phyloP scores from a whole-genome alignment of 2,113 vertebrate genomes.

The Chloropsis hardwickii region DNA sequence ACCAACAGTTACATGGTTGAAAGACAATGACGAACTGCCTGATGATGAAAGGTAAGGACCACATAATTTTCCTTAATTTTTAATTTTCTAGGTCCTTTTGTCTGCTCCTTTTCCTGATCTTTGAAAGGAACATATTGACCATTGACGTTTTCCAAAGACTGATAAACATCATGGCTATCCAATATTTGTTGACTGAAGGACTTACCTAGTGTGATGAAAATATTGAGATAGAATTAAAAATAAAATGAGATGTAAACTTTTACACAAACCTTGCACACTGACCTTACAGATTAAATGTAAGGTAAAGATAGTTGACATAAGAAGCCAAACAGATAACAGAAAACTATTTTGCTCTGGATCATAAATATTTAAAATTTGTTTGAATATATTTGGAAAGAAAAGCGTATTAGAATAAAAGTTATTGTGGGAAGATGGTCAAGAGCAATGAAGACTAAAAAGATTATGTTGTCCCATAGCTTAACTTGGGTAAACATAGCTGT shows the following conservation, averaged over 20 bases:
- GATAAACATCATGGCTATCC: not conserved
- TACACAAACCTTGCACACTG: not conserved
- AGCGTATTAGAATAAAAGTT: not conserved
- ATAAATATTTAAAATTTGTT: not conserved
- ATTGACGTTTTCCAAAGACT: not conserved
- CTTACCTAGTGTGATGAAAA: not conserved
- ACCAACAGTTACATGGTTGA: conserved; percentile 85
- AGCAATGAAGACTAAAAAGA: not conserved
- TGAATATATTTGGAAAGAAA: not conserved
- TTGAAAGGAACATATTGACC: not conserved
- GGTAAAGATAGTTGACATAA: not conserved
- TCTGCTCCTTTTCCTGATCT: not conserved
- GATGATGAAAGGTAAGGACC: conserved; percentile 84
- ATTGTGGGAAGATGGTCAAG: not conserved
- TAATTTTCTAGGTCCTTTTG: not conserved
- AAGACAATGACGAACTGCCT: conserved; percentile 84
- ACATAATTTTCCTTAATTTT: not conserved
- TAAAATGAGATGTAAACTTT: not conserved
- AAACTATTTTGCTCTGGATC: not conserved
- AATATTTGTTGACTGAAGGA: not conserved
- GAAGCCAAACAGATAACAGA: not conserved
- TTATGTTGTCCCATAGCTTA: not conserved
- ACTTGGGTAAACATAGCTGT: not conserved
- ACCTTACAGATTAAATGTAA: not conserved
- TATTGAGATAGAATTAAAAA: not conserved